These are phyloP conservation scores for Muscicapa adusta DNA, from an alignment of 2,113 vertebrate species.

Conservation along the genomic window DNA sequence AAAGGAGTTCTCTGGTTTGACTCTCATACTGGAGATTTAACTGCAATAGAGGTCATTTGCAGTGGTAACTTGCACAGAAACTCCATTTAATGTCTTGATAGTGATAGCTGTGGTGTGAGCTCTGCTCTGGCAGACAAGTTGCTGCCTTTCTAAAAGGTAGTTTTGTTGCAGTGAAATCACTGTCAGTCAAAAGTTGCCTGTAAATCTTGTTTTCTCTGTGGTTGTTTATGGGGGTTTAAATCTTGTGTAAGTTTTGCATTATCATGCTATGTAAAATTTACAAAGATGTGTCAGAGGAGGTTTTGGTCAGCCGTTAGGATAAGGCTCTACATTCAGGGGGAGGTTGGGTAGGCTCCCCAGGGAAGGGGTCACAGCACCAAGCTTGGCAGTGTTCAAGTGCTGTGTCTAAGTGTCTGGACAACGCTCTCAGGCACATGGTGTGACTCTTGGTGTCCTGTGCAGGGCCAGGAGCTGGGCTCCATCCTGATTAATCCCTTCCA, in stretches of 20 bases:
- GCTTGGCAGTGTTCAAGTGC: background rate
- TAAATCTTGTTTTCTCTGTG: background rate
- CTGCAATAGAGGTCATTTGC: background rate
- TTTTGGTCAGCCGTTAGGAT: background rate
- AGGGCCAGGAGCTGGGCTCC: background rate
- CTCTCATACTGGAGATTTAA: background rate
- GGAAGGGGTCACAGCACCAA: background rate
- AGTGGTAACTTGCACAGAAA: background rate
- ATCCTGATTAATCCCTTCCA: background rate
- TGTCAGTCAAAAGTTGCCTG: background rate
- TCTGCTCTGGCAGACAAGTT: background rate
- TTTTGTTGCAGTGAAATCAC: background rate
- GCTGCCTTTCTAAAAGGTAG: background rate
- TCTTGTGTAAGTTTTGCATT: background rate
- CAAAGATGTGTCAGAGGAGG: background rate
- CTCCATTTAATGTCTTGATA: background rate
- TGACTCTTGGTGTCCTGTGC: background rate
- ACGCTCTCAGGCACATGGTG: background rate
- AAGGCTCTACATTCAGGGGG: background rate
- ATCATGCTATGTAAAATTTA: rapidly evolving
- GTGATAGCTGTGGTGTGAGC: no score
- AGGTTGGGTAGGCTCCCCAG: background rate
- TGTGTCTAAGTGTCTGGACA: background rate
- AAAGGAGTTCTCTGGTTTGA: background rate
- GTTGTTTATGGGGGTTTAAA: background rate